These are phyloP conservation scores for Gymnorhina tibicen DNA, from an alignment of 2,113 vertebrate species.

Conservation along the genomic window DNA sequence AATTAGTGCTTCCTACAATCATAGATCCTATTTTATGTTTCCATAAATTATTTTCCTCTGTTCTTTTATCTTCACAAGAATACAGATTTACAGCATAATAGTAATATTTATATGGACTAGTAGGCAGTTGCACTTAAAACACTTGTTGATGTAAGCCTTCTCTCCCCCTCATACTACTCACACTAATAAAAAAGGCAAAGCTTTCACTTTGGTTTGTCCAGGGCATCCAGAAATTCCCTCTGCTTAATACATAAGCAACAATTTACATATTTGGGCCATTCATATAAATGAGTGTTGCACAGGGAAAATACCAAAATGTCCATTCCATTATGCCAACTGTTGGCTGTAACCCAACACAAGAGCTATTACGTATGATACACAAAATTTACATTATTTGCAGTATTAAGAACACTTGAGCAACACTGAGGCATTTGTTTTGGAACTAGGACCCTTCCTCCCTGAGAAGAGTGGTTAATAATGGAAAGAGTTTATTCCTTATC, in stretches of 20 bases:
- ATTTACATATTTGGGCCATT: not conserved
- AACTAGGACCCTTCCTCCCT: not conserved
- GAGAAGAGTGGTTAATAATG: not conserved
- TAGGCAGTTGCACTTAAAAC: not conserved
- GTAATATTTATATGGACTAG: not conserved
- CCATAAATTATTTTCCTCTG: not conserved
- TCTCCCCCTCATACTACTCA: not conserved
- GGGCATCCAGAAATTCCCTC: not conserved
- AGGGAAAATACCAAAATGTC: not conserved
- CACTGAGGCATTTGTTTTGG: not conserved
- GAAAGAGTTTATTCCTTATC: not conserved
- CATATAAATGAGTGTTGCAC: not conserved
- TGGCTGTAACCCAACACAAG: not conserved
- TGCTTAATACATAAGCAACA: not conserved
- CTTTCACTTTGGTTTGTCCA: not conserved
- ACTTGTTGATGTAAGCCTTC: not conserved
- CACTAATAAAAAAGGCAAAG: not conserved
- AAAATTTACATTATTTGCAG: not conserved
- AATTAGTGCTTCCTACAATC: not conserved
- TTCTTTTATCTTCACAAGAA: not conserved
- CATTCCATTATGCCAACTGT: not conserved
- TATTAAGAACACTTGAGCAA: slow-evolving; percentile 2
- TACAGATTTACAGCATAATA: not conserved
- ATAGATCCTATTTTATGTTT: not conserved
- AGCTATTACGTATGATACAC: not conserved